Evolutionary conservation across 2,888 invertebrate species (phyloP).

Genomic region (Helleia helle): DNA sequence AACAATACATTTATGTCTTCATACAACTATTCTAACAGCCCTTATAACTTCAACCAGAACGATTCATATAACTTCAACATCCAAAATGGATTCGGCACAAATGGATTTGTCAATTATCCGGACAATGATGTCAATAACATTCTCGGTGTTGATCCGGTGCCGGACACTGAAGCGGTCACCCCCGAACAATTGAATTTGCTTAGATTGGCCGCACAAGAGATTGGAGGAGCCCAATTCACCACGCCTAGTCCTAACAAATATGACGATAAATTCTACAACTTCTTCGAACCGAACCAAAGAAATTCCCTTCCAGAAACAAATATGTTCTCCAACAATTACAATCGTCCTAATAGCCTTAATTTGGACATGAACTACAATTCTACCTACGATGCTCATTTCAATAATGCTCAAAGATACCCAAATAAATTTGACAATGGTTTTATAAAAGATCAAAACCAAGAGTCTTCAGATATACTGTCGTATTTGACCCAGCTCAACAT

Average conservation of each 20-base stretch:
- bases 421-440: slow-evolving; percentile 39
- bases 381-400: slow-evolving; percentile 37
- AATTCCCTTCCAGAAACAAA: slow-evolving; percentile 56
- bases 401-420: slow-evolving; percentile 43
- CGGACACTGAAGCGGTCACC: slow-evolving; percentile 43
- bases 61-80: slow-evolving; percentile 50
- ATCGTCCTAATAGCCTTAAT: slow-evolving; percentile 54
- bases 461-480: slow-evolving; percentile 43
- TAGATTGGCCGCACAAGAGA: slow-evolving; percentile 65
- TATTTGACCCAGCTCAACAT: slow-evolving; percentile 54
- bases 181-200: slow-evolving; percentile 62
- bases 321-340: slow-evolving; percentile 46
- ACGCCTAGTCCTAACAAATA: slow-evolving; percentile 49
- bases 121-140: slow-evolving; percentile 50
- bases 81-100: slow-evolving; percentile 48
- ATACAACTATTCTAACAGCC: slow-evolving; percentile 41
- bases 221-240: slow-evolving; percentile 61
- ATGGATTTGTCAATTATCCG: slow-evolving; percentile 47
- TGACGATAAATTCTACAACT: slow-evolving; percentile 57
- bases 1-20: slow-evolving; percentile 35
- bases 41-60: slow-evolving; percentile 44
- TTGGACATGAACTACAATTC: slow-evolving; percentile 49
- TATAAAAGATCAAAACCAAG: slow-evolving; percentile 45
- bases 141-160: slow-evolving; percentile 43
- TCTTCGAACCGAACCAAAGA: slow-evolving; percentile 63